phyloP scores from a whole-genome alignment of 2,113 vertebrate species.

The Stigmatopora argus region DNA sequence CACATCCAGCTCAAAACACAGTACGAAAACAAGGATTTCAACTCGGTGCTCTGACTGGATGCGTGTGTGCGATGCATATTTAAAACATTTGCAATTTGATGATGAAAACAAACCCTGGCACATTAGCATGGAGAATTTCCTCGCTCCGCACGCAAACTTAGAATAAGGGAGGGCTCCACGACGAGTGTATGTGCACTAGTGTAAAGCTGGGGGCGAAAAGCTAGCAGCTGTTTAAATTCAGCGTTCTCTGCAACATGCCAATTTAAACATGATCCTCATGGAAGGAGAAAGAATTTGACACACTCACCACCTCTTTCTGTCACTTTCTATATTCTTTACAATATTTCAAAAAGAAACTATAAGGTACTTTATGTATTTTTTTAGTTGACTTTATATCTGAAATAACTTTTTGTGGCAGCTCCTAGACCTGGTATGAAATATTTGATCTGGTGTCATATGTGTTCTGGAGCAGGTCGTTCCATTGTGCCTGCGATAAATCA shows the following conservation, averaged over 20 bases:
- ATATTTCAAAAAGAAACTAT: not conserved
- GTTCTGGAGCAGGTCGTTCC: slow-evolving; percentile 25
- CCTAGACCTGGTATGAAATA: slow-evolving; percentile 27
- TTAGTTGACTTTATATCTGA: not conserved
- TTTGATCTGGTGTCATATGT: slow-evolving; percentile 27
- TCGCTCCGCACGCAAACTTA: slow-evolving; percentile 64
- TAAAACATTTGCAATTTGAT: slow-evolving; percentile 69
- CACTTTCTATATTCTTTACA: slow-evolving; percentile 19
- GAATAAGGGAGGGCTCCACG: slow-evolving; percentile 46
- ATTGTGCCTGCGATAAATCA: slow-evolving; percentile 36
- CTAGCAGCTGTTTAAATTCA: slow-evolving; percentile 66
- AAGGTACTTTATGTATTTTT: not conserved
- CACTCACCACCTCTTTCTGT: slow-evolving; percentile 33
- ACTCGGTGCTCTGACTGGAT: slow-evolving; percentile 32
- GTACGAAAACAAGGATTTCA: slow-evolving; percentile 51
- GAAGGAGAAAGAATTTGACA: slow-evolving; percentile 50
- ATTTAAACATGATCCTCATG: slow-evolving; percentile 58
- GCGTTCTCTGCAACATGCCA: slow-evolving; percentile 52
- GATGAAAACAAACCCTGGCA: slow-evolving; percentile 70
- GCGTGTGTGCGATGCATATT: slow-evolving; percentile 55
- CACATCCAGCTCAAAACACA: slow-evolving; percentile 38
- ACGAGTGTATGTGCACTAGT: slow-evolving; percentile 18
- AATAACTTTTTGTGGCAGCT: slow-evolving; percentile 8
- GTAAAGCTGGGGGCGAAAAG: slow-evolving; percentile 41
- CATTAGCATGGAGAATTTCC: slow-evolving; percentile 65